Conservation (phyloP, 2,797 vertebrate species). For the Cottoperca gobio region DNA sequence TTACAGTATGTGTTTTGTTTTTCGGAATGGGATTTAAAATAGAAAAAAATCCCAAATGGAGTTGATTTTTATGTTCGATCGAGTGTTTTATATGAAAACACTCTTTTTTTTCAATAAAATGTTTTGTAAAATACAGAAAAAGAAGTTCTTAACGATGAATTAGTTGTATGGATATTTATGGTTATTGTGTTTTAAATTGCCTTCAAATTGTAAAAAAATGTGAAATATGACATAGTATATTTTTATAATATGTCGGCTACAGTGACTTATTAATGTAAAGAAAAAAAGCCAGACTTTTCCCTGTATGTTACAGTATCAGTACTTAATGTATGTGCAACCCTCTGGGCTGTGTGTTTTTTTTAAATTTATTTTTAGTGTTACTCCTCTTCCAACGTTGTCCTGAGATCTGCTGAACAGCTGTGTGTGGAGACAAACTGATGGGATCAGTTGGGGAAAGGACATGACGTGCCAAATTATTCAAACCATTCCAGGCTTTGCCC, state of each 20-base stretch:
- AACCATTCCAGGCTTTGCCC: constrained; percentile 20
- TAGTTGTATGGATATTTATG: constrained; percentile 72
- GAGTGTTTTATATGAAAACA: constrained; percentile 71
- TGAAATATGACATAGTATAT: constrained; percentile 77
- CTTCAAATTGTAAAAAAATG: constrained; percentile 78
- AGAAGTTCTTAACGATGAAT: constrained; percentile 42
- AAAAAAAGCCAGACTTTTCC: constrained; percentile 55
- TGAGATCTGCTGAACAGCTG: constrained; percentile 49
- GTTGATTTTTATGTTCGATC: constrained; percentile 54
- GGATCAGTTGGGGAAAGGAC: constrained; percentile 7
- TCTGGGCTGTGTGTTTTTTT: constrained; percentile 52
- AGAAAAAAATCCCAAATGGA: constrained; percentile 47
- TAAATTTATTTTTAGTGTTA: constrained; percentile 50
- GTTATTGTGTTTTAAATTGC: constrained; percentile 77
- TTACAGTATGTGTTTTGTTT: constrained; percentile 52
- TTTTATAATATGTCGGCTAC: constrained; percentile 75
- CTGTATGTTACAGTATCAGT: constrained; percentile 69
- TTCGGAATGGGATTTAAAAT: constrained; percentile 61
- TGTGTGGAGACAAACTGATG: constrained; percentile 18
- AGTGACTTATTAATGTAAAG: constrained; percentile 59
- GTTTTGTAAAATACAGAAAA: constrained; percentile 57
- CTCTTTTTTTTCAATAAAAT: constrained; percentile 55
- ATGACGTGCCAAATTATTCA: constrained; percentile 43
- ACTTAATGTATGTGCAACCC: constrained; percentile 62
- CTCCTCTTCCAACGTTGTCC: constrained; percentile 50